Percentiles rank a stretch among this genome's conserved stretches.
Conservation (phyloP, 2,113 vertebrate genomes). For the Anser brachyrhynchus region DNA sequence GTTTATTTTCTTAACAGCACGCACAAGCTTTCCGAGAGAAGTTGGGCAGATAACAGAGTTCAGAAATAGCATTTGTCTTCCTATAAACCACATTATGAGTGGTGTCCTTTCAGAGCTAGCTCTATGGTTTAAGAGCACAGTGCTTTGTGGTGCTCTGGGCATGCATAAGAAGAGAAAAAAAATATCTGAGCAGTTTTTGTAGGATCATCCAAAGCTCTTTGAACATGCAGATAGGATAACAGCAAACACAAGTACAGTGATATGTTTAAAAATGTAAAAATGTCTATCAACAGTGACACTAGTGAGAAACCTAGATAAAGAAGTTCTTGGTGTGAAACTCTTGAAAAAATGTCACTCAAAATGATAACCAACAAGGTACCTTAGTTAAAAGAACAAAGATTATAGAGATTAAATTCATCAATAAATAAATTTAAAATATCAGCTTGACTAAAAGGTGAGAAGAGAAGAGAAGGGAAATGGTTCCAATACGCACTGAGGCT, state of each 20-base stretch:
- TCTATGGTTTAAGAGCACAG: background rate
- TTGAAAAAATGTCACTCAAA: background rate
- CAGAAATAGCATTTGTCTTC: background rate
- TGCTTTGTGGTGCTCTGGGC: background rate
- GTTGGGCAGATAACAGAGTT: background rate
- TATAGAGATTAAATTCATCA: background rate
- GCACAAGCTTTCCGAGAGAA: background rate
- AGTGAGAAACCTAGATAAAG: background rate
- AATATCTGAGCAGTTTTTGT: background rate
- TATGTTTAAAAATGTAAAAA: background rate
- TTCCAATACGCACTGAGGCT: background rate
- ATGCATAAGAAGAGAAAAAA: background rate
- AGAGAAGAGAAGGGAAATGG: background rate
- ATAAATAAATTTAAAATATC: background rate
- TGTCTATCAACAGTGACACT: background rate
- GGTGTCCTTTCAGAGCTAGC: background rate
- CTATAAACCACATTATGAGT: background rate
- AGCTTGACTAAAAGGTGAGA: background rate
- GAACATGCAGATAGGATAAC: background rate
- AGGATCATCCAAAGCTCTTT: background rate
- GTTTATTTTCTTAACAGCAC: background rate
- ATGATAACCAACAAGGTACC: background rate
- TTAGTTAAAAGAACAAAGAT: background rate
- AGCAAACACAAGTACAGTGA: background rate
- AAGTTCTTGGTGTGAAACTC: background rate